These are phyloP conservation scores for Brenthis ino DNA, from an alignment of 2,888 invertebrate species.

Conservation along the genomic window DNA sequence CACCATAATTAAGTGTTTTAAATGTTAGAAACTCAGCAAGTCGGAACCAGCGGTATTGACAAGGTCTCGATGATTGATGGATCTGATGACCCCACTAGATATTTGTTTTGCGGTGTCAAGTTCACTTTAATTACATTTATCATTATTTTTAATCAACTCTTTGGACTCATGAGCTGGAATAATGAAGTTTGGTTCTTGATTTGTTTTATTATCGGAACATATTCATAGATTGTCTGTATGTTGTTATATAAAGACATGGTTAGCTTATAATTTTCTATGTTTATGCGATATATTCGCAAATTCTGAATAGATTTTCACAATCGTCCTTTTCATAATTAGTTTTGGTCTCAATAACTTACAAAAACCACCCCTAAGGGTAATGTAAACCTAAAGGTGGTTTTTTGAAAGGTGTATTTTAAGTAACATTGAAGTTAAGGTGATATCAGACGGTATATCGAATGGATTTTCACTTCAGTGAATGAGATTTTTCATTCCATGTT, in stretches of 20 bases:
- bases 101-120: conserved; percentile 65
- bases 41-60: conserved; percentile 48
- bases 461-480: too few species aligned
- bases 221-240: not conserved
- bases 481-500: too few species aligned
- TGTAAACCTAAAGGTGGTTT: too few species aligned
- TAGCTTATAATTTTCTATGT: not conserved
- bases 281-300: not conserved
- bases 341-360: too few species aligned
- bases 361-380: too few species aligned
- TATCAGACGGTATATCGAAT: too few species aligned
- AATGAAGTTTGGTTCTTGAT: conserved; percentile 26
- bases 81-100: conserved; percentile 62
- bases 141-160: conserved; percentile 49
- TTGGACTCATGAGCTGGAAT: conserved; percentile 21
- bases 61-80: conserved; percentile 69
- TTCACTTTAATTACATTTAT: conserved; percentile 62
- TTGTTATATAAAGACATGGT: not conserved
- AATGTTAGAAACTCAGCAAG: conserved; percentile 43
- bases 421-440: too few species aligned
- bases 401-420: too few species aligned
- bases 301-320: too few species aligned
- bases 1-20: conserved; percentile 41
- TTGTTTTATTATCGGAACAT: not conserved
- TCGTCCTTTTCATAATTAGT: too few species aligned